Conservation (phyloP, 2,888 invertebrate species). For the Epistrophe grossulariae region DNA sequence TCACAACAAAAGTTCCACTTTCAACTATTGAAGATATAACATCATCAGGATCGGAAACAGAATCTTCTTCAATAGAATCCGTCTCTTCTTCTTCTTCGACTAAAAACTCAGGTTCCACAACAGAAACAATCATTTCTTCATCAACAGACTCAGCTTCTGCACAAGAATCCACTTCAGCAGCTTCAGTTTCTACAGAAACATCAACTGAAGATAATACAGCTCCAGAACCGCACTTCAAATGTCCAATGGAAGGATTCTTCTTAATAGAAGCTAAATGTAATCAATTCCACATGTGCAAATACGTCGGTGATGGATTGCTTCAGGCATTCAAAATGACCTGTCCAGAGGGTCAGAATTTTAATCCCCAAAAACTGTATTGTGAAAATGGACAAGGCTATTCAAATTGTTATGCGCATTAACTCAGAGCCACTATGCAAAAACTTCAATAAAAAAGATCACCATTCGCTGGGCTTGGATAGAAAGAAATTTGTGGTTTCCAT, state of each 20-base stretch:
- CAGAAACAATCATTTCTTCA: background rate
- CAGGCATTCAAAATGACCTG: slow-evolving; percentile 66
- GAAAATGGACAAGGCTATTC: background rate
- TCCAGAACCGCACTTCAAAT: slow-evolving; percentile 60
- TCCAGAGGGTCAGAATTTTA: slow-evolving; percentile 77
- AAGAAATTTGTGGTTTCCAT: slow-evolving; percentile 39
- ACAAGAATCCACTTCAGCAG: background rate
- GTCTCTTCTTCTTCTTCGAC: background rate
- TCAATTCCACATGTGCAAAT: slow-evolving; percentile 77
- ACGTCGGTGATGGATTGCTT: slow-evolving; percentile 43
- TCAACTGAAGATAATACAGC: slow-evolving; percentile 24
- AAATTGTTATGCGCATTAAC: slow-evolving; percentile 72
- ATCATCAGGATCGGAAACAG: slow-evolving; percentile 11
- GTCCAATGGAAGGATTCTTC: slow-evolving; percentile 78
- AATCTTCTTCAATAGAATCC: background rate
- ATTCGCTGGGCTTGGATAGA: slow-evolving; percentile 27
- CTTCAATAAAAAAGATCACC: slow-evolving; percentile 52
- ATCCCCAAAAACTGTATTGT: slow-evolving; percentile 77
- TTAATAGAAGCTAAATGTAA: slow-evolving; percentile 76
- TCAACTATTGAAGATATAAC: background rate
- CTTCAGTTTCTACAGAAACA: background rate
- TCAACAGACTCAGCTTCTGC: background rate
- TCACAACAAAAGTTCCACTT: background rate
- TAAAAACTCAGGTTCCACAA: background rate
- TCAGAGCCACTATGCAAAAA: background rate